phyloP scores from a whole-genome alignment of 2,113 vertebrate species.

The Terrapene triunguis region DNA sequence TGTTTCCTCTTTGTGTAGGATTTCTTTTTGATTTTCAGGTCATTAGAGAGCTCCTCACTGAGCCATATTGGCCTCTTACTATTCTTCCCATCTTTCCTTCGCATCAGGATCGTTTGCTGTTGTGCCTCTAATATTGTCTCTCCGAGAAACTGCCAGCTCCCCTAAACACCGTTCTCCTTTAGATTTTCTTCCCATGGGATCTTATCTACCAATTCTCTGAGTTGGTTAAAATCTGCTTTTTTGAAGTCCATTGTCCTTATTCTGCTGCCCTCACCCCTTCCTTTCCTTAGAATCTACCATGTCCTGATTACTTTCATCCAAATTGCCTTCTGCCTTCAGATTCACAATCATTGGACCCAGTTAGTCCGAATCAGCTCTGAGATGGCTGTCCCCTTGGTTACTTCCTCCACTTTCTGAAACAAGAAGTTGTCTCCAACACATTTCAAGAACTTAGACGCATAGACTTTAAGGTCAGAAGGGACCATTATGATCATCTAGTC shows the following conservation, averaged over 20 bases:
- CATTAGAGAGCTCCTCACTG: background rate
- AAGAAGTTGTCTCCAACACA: background rate
- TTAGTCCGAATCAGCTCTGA: too few species aligned
- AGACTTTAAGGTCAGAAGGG: too few species aligned
- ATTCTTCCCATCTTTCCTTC: background rate
- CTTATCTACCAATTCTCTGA: background rate
- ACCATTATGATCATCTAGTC: too few species aligned
- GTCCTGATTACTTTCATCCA: background rate
- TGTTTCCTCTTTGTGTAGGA: background rate
- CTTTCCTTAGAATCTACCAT: background rate
- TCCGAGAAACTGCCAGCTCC: background rate
- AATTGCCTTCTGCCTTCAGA: background rate
- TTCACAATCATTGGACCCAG: background rate
- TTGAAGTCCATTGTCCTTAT: background rate
- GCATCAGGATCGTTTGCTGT: background rate
- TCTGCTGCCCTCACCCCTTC: background rate
- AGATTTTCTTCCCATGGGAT: background rate
- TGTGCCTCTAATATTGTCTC: background rate
- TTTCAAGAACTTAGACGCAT: background rate
- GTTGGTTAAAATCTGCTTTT: background rate
- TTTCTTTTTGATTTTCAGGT: background rate
- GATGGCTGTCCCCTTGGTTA: background rate
- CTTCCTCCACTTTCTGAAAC: background rate
- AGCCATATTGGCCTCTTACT: background rate
- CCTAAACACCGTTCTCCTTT: background rate